These are phyloP conservation scores for Mormyrus iriodes DNA, from an alignment of 2,113 vertebrate species.

Conservation along the genomic window DNA sequence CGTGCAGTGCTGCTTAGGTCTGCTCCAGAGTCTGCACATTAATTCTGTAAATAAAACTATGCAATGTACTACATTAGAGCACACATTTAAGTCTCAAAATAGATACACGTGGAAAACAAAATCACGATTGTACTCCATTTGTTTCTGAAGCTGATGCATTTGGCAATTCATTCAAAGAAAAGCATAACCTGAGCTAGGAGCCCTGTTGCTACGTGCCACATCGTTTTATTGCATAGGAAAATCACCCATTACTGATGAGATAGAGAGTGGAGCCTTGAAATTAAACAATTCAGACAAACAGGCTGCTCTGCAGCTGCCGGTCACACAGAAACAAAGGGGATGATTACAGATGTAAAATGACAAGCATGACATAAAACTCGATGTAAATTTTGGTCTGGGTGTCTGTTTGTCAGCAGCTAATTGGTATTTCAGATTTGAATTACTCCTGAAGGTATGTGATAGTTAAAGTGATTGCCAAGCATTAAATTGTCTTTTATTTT, in stretches of 20 bases:
- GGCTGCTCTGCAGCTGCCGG: background rate
- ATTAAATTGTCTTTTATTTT: background rate
- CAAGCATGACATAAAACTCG: background rate
- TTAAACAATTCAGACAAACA: background rate
- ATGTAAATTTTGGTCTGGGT: background rate
- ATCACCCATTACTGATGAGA: constrained; percentile 9
- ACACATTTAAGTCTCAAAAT: constrained; percentile 14
- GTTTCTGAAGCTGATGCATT: background rate
- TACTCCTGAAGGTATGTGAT: background rate
- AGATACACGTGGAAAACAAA: background rate
- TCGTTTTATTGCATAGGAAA: background rate
- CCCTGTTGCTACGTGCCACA: background rate
- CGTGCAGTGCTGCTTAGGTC: constrained; percentile 38
- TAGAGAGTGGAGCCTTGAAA: background rate
- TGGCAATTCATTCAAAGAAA: background rate
- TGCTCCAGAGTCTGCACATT: background rate
- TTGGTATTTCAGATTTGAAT: constrained; percentile 3
- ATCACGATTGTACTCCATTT: background rate
- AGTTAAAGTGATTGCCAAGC: background rate
- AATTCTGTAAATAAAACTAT: constrained; percentile 22
- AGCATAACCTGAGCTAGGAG: background rate
- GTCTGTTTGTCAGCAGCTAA: background rate
- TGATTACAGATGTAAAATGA: background rate
- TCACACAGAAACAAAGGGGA: background rate
- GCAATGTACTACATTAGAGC: constrained; percentile 24